Conservation (phyloP, 2,888 invertebrate genomes). For the Sphecodes monilicornis region DNA sequence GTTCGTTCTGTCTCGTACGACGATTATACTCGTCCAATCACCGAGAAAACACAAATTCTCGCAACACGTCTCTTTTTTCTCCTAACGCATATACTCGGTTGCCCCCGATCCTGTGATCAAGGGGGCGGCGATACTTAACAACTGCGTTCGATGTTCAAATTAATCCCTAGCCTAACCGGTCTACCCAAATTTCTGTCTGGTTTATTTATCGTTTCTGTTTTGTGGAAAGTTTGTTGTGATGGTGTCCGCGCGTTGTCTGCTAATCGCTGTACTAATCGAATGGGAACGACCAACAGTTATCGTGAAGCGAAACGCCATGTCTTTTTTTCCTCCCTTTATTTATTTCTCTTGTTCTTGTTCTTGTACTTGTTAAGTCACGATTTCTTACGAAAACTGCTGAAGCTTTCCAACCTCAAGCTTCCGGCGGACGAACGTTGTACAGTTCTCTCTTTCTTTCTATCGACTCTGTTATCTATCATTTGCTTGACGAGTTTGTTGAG, state of each 20-base stretch:
- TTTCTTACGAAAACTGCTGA: neutral
- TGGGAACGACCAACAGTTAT: conserved; percentile 6
- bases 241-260: conserved; percentile 6
- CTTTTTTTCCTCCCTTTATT: neutral
- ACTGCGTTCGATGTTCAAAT: conserved; percentile 57
- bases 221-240: conserved; percentile 8
- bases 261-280: conserved; percentile 12
- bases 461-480: neutral
- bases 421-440: neutral
- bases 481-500: conserved; percentile 13
- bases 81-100: conserved; percentile 47
- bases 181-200: neutral
- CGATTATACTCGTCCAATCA: conserved; percentile 52
- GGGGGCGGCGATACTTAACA: conserved; percentile 29
- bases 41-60: conserved; percentile 46
- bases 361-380: conserved; percentile 3
- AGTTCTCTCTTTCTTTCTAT: neutral
- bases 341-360: neutral
- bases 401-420: conserved; percentile 1
- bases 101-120: conserved; percentile 27
- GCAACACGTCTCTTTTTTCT: conserved; percentile 61
- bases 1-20: conserved; percentile 71
- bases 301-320: neutral
- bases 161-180: conserved; percentile 51
- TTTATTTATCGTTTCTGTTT: neutral